Evolutionary conservation across 2,888 invertebrate species (phyloP).

Genomic region (Cerastis rubricosa): DNA sequence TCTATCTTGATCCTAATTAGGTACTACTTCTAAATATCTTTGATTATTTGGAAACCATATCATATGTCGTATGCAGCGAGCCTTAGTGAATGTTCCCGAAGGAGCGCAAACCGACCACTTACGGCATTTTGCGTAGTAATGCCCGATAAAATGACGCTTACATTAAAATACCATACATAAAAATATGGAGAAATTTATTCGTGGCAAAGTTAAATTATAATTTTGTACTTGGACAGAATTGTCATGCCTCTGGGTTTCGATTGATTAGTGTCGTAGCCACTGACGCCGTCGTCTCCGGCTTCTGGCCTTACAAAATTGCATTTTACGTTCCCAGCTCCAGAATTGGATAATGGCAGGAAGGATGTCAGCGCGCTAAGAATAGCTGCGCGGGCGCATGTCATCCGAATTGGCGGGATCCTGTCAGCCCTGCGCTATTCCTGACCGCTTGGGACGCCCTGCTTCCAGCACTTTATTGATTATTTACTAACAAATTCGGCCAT

Average conservation of each 20-base stretch:
- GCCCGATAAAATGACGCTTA: slow-evolving; percentile 50
- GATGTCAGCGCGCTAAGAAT: slow-evolving; percentile 61
- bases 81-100: slow-evolving; percentile 59
- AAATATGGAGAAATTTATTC: background rate
- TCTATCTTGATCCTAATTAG: background rate
- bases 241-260: background rate
- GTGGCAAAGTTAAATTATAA: background rate
- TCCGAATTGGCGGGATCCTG: slow-evolving; percentile 59
- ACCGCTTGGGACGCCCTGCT: slow-evolving; percentile 35
- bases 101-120: slow-evolving; percentile 57
- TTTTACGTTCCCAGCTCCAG: slow-evolving; percentile 23
- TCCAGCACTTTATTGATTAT: slow-evolving; percentile 12
- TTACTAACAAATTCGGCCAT: slow-evolving; percentile 35
- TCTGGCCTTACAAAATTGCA: slow-evolving; percentile 2
- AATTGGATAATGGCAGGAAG: slow-evolving; percentile 71
- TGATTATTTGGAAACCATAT: background rate
- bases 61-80: slow-evolving; percentile 12
- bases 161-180: background rate
- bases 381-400: slow-evolving; percentile 49
- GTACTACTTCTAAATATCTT: background rate
- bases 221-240: background rate
- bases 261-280: background rate
- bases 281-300: background rate
- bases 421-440: slow-evolving; percentile 46
- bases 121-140: slow-evolving; percentile 44